Percentiles rank a stretch among this genome's conserved stretches.
Evolutionary conservation across 2,888 invertebrate genomes (phyloP).

Genomic region (Polia nebulosa): DNA sequence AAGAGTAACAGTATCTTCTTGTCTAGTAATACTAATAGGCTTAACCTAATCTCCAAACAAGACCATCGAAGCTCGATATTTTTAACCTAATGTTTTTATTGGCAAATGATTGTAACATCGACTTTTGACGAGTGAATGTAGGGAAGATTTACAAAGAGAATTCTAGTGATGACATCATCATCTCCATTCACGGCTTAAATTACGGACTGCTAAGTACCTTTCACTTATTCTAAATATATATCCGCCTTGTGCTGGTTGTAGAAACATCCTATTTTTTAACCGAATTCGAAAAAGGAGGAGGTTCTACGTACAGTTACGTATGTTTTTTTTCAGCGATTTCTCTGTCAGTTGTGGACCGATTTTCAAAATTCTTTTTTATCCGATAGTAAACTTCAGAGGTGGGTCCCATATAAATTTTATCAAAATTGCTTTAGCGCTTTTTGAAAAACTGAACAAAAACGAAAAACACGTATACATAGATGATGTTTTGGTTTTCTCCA

Average conservation of each 20-base stretch:
- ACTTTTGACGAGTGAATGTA: constrained; percentile 32
- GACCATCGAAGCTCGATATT: constrained; percentile 20
- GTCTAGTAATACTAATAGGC: constrained; percentile 36
- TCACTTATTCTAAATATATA: constrained; percentile 39
- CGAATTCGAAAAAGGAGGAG: no score
- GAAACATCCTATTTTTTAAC: constrained; percentile 4
- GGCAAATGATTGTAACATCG: constrained; percentile 29
- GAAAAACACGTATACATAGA: no score
- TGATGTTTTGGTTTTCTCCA: no score
- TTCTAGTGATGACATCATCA: constrained; percentile 33
- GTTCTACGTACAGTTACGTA: no score
- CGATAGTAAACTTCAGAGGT: no score
- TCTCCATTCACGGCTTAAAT: constrained; percentile 27
- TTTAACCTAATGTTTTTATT: constrained; percentile 45
- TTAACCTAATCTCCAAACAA: constrained; percentile 43
- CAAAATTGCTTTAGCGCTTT: no score
- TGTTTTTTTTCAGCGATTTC: no score
- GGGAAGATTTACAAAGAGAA: constrained; percentile 32
- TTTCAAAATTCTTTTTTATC: no score
- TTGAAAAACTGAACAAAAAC: no score
- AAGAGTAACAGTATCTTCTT: constrained; percentile 53
- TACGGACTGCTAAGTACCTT: constrained; percentile 39
- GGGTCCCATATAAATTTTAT: no score
- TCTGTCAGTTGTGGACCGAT: no score
- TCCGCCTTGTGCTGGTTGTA: constrained; percentile 7